Evolutionary conservation across 2,888 invertebrate genomes (phyloP), one percentile per base, ranked within the genome.

Genomic region (Miltochrista miniata): DNA sequence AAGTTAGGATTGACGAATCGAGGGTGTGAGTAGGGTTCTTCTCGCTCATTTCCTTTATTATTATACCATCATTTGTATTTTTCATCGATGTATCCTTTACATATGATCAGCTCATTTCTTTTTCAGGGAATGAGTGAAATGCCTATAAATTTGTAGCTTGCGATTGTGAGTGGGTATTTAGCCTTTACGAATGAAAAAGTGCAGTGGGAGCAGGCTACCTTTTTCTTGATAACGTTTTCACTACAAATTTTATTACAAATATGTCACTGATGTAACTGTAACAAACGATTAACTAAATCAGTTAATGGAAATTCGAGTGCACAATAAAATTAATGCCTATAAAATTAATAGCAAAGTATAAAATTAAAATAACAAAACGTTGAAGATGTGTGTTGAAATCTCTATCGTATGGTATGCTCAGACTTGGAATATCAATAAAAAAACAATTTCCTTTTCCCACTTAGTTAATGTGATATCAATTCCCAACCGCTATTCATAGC

Each of bases 401-500:
- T 72, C 68, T 68, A 76, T 72, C 63, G 61, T 51, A 49, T 48
- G 49, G 48, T 55, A 55, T 64, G 59, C 62, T 70, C 43, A 59
- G 57, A 31, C 8, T 31, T 31, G 2, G 11, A 55, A 52, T 56
- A 60, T 64, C 52, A 67, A 74, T 79, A 79, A 79, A 78, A 78
- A 72, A 64, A 69, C 71, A 70, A 77, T 79, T 78, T 77, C 70
- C 74, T 71, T 65, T 72, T 73, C 71, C 68, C 68, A 74, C 68
- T 67, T 74, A 65, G 56, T 76, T 80, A 76, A 84, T 72, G 64
- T 59, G 69, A 73, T 70, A 75, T 72, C 69, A 58, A 68, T 68
- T 70, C 68, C 60, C 68, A 74, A 74, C 58, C 56, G 61, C 59
- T 76, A 76, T 73, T 76, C 74, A 71, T 61, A 68, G 76, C 76